Evolutionary conservation across 1,140 invertebrate species (phyloP).

Genomic region (Penaeus vannamei): DNA sequence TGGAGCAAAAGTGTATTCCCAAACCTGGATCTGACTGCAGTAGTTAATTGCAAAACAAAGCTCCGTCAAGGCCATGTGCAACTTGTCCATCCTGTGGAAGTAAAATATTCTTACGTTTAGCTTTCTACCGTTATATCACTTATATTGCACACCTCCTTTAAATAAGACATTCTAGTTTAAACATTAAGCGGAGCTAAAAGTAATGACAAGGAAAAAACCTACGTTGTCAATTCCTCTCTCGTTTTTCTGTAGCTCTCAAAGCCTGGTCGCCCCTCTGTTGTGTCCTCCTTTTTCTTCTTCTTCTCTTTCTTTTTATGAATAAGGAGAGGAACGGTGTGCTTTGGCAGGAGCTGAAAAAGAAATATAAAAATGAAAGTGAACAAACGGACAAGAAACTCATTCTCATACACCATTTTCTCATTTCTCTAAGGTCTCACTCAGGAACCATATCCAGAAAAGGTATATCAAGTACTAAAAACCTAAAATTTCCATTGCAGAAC

Average conservation of each 20-base stretch:
- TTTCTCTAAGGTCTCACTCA: too few species aligned
- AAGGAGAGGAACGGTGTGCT: conserved; percentile 92
- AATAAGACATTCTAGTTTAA: too few species aligned
- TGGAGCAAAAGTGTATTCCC: conserved; percentile 99
- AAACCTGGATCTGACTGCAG: conserved; percentile 95
- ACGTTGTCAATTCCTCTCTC: conserved; percentile 93
- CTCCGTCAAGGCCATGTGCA: conserved; percentile 98
- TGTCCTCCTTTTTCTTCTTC: conserved; percentile 88
- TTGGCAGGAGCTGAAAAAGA: conserved; percentile 81
- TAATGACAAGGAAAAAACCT: not conserved
- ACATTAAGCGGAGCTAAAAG: not conserved
- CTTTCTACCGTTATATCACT: not conserved
- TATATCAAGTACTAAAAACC: too few species aligned
- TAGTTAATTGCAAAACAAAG: conserved; percentile 98
- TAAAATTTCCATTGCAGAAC: too few species aligned
- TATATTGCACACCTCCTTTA: too few species aligned
- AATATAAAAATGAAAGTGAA: not conserved
- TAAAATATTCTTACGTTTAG: conserved; percentile 70
- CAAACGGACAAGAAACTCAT: not conserved
- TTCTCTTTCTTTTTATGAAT: conserved; percentile 87
- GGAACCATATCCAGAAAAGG: too few species aligned
- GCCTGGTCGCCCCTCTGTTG: conserved; percentile 90
- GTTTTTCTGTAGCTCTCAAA: conserved; percentile 96
- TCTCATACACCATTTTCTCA: too few species aligned
- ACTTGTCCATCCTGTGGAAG: conserved; percentile 87